Conservation (phyloP, 1,140 invertebrate species). For the Rhizoglyphus robini region DNA sequence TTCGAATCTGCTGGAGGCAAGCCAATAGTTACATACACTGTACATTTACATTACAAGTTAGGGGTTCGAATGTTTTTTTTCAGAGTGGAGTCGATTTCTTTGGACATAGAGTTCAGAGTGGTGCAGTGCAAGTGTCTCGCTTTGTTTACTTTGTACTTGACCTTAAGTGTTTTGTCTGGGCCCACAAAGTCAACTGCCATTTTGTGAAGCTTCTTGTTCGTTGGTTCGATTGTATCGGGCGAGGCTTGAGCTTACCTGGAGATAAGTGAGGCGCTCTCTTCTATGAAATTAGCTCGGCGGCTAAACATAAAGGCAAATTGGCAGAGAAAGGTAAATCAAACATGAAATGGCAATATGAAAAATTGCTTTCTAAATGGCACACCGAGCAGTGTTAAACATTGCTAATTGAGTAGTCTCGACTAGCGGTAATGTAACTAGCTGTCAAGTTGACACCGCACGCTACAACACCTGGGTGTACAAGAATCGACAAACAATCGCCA, state of each 20-base stretch:
- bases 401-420: slow-evolving; percentile 5
- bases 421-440: slow-evolving; percentile 2
- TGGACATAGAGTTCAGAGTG: no score
- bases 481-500: slow-evolving; percentile 12
- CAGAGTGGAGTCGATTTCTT: no score
- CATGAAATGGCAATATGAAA: slow-evolving; percentile 8
- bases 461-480: neutral
- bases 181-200: neutral
- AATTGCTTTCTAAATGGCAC: slow-evolving; percentile 14
- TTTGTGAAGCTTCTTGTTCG: neutral
- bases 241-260: no score
- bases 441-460: neutral
- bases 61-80: no score
- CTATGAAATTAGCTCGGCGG: neutral
- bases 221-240: no score
- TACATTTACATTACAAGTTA: no score
- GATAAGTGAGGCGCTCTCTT: no score
- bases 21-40: no score
- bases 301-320: neutral
- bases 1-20: no score
- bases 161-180: neutral
- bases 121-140: no score
- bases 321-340: slow-evolving; percentile 4
- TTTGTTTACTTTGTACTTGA: slow-evolving; percentile 11
- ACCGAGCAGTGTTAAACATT: slow-evolving; percentile 1